phyloP scores from a whole-genome alignment of 2,113 vertebrate genomes.

The Toxotes chatareus region DNA sequence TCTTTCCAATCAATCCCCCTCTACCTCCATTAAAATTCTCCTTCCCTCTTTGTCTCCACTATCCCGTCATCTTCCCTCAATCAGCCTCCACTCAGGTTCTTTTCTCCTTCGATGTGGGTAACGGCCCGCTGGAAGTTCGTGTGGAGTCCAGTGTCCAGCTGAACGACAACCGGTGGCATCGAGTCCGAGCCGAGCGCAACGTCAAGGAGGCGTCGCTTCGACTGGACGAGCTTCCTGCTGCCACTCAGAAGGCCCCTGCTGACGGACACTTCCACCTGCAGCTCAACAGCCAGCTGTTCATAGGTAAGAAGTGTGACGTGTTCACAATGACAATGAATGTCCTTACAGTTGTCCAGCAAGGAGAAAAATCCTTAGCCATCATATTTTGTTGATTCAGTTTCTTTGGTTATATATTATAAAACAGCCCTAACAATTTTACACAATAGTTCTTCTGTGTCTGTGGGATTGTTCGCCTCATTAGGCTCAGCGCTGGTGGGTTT shows the following conservation, averaged over 20 bases:
- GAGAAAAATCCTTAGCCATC: not conserved
- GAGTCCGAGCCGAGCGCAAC: slow-evolving; percentile 91
- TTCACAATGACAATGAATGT: not conserved
- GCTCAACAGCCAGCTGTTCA: slow-evolving; percentile 97
- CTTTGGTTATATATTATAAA: not conserved
- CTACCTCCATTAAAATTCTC: not conserved
- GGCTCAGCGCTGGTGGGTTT: not conserved
- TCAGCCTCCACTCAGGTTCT: slow-evolving; percentile 89
- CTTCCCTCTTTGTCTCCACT: not conserved
- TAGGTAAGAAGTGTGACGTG: slow-evolving; percentile 80
- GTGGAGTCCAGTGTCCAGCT: slow-evolving; percentile 84
- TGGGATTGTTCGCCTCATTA: slow-evolving; percentile 1
- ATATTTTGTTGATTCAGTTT: not conserved
- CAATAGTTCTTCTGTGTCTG: not conserved
- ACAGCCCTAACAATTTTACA: not conserved
- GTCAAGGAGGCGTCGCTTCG: slow-evolving; percentile 91
- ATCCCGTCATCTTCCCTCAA: slow-evolving; percentile 1
- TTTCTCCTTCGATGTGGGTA: slow-evolving; percentile 96
- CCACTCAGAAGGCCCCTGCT: slow-evolving; percentile 82
- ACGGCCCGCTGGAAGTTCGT: slow-evolving; percentile 89
- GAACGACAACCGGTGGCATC: slow-evolving; percentile 94
- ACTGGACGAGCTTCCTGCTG: slow-evolving; percentile 87
- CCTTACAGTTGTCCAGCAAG: not conserved
- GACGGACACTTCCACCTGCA: slow-evolving; percentile 93
- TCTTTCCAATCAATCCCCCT: not conserved